phyloP scores from a whole-genome alignment of 2,888 invertebrate genomes.

The Tenthredo mesomela region DNA sequence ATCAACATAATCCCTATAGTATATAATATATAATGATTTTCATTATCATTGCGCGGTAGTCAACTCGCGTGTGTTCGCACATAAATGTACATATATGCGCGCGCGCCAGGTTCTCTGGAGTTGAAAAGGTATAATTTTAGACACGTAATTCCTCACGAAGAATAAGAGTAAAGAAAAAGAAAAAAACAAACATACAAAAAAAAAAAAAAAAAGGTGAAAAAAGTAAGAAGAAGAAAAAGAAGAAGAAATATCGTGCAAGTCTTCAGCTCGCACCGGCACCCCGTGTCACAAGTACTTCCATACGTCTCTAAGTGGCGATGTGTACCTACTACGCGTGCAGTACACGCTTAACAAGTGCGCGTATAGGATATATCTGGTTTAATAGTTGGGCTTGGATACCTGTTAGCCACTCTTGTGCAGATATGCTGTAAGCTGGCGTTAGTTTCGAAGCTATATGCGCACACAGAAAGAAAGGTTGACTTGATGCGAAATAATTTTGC shows the following conservation, averaged over 20 bases:
- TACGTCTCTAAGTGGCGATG: slow-evolving; percentile 32
- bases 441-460: slow-evolving; percentile 3
- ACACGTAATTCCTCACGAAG: slow-evolving; percentile 59
- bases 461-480: no score
- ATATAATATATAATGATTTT: neutral
- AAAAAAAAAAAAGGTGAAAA: slow-evolving; percentile 52
- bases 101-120: slow-evolving; percentile 24
- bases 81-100: neutral
- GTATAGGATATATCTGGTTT: slow-evolving; percentile 48
- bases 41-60: neutral
- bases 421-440: neutral
- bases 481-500: no score
- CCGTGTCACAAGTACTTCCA: slow-evolving; percentile 14
- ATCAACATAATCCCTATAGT: no score
- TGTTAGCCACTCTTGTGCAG: neutral
- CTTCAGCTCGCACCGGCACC: neutral
- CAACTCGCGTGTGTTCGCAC: neutral
- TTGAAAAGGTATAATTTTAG: slow-evolving; percentile 60
- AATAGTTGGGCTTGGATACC: slow-evolving; percentile 45
- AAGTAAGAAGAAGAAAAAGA: slow-evolving; percentile 13
- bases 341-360: slow-evolving; percentile 51
- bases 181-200: no score
- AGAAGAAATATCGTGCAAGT: slow-evolving; percentile 36
- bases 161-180: slow-evolving; percentile 34
- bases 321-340: slow-evolving; percentile 43